Evolutionary conservation across 2,888 invertebrate genomes (phyloP).

Genomic region (Orthonychiurus folsomi): DNA sequence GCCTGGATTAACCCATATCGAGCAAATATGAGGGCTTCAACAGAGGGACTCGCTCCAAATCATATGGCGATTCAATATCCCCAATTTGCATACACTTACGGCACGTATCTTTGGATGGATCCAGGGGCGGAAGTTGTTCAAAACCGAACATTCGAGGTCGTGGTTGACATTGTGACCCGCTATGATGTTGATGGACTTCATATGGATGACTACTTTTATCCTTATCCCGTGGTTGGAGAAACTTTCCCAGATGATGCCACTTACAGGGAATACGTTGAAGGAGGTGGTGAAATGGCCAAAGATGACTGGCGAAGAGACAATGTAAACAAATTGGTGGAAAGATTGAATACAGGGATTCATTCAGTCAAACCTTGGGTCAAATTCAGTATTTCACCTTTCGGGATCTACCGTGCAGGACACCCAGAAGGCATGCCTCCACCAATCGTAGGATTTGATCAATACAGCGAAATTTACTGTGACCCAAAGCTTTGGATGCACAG

Average conservation of each 20-base stretch:
- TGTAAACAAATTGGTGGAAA: slow-evolving; percentile 29
- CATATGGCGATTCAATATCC: slow-evolving; percentile 31
- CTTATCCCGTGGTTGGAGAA: slow-evolving; percentile 28
- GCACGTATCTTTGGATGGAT: slow-evolving; percentile 34
- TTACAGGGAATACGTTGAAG: slow-evolving; percentile 20
- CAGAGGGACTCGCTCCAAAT: slow-evolving; percentile 23
- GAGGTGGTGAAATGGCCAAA: slow-evolving; percentile 13
- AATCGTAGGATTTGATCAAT: slow-evolving; percentile 33
- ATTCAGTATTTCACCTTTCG: slow-evolving; percentile 35
- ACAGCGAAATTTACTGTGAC: slow-evolving; percentile 29
- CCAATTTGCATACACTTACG: slow-evolving; percentile 25
- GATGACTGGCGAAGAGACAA: slow-evolving; percentile 36
- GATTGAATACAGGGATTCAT: slow-evolving; percentile 25
- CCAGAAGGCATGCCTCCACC: slow-evolving; percentile 34
- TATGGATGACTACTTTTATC: slow-evolving; percentile 38
- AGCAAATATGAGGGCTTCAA: slow-evolving; percentile 21
- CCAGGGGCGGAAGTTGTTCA: slow-evolving; percentile 31
- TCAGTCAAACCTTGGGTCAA: slow-evolving; percentile 25
- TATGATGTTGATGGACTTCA: slow-evolving; percentile 36
- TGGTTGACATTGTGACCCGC: slow-evolving; percentile 26
- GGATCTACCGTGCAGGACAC: slow-evolving; percentile 27
- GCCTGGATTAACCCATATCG: slow-evolving; percentile 38
- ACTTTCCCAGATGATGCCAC: slow-evolving; percentile 26
- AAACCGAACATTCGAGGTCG: slow-evolving; percentile 26
- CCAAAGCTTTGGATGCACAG: slow-evolving; percentile 29